phyloP scores from a whole-genome alignment of 2,797 vertebrate genomes.

The Myotis findleyi region DNA sequence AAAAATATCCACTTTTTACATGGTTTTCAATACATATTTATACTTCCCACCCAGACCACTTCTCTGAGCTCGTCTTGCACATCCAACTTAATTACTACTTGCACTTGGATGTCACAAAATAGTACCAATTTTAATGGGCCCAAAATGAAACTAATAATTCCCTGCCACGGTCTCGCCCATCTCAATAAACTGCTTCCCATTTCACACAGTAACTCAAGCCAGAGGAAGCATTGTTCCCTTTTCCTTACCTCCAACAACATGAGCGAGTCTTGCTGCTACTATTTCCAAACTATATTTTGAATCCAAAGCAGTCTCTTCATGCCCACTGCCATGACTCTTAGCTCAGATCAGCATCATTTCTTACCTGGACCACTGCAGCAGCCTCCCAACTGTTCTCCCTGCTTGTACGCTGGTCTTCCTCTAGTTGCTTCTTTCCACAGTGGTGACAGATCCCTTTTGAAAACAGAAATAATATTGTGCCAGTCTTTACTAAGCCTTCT shows the following conservation, averaged over 20 bases:
- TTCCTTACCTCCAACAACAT: neutral
- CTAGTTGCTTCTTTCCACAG: neutral
- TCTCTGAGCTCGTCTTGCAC: neutral
- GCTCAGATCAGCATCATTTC: neutral
- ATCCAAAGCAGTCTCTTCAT: neutral
- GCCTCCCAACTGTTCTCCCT: neutral
- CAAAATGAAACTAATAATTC: neutral
- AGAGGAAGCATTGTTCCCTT: neutral
- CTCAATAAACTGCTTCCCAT: neutral
- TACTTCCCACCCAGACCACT: neutral
- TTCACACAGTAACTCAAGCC: neutral
- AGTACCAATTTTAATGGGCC: neutral
- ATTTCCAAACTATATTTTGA: neutral
- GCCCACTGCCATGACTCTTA: neutral
- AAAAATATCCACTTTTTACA: neutral
- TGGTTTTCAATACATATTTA: slow-evolving; percentile 6
- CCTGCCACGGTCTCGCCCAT: neutral
- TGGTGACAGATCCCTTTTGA: neutral
- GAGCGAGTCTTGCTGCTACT: neutral
- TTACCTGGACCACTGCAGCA: neutral
- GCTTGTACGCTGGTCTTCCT: neutral
- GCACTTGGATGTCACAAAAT: neutral
- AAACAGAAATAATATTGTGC: slow-evolving; percentile 17
- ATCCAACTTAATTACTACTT: slow-evolving; percentile 18
- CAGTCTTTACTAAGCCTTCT: neutral